These are phyloP conservation scores for Manis javanica DNA, from an alignment of 2,797 vertebrate species.

Conservation along the genomic window DNA sequence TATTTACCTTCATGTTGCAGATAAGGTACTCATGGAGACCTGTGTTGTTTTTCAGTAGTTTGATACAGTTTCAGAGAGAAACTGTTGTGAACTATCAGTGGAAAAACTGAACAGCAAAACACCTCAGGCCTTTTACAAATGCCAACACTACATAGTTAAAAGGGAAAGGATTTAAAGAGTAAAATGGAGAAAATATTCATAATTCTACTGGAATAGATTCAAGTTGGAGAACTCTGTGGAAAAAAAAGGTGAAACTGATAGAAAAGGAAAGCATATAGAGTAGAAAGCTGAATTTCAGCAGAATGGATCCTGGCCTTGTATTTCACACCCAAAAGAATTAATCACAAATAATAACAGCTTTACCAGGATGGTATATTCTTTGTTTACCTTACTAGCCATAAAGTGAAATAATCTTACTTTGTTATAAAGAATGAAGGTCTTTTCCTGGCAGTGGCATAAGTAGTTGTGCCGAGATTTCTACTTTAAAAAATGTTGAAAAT, in stretches of 20 bases:
- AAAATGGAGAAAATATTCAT: constrained; percentile 57
- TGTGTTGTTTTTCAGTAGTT: constrained; percentile 56
- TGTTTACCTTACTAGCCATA: constrained; percentile 37
- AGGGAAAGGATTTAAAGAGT: constrained; percentile 62
- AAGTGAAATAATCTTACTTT: constrained; percentile 70
- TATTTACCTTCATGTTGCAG: constrained; percentile 4
- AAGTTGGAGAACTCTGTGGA: background rate
- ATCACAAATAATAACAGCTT: constrained; percentile 49
- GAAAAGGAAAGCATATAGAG: background rate
- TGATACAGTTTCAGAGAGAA: constrained; percentile 46
- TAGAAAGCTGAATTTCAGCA: background rate
- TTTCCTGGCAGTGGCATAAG: constrained; percentile 61
- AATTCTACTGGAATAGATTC: constrained; percentile 59
- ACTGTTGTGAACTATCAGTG: constrained; percentile 54
- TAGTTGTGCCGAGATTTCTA: constrained; percentile 51
- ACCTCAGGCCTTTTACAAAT: constrained; percentile 66
- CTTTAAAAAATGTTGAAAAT: background rate
- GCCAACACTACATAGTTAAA: constrained; percentile 57
- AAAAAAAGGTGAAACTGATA: background rate
- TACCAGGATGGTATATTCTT: constrained; percentile 20
- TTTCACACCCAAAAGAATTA: constrained; percentile 3
- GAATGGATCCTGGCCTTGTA: background rate
- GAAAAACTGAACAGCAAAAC: constrained; percentile 47
- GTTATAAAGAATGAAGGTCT: background rate
- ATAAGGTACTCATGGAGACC: background rate